Evolutionary conservation across 1,140 invertebrate genomes (phyloP).

Genomic region (Neodiprion lecontei): DNA sequence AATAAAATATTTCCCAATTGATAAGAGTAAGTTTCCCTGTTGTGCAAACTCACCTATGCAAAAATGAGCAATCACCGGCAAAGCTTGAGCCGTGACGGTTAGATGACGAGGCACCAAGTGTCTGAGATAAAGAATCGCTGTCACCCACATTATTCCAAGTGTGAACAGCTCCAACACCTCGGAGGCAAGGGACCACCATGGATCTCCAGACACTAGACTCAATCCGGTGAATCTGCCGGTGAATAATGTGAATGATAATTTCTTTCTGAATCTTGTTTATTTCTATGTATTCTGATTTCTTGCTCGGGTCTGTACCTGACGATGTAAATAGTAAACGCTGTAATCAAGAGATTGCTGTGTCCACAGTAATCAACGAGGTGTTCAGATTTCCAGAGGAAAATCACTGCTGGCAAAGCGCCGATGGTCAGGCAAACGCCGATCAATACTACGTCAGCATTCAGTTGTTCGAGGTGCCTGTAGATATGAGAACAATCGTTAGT

Average conservation of each 20-base stretch:
- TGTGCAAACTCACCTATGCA: constrained; percentile 69
- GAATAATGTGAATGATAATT: constrained; percentile 19
- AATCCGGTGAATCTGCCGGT: constrained; percentile 62
- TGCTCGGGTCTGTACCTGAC: constrained; percentile 70
- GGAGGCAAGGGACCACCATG: constrained; percentile 73
- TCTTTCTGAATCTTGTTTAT: constrained; percentile 1
- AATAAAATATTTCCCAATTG: constrained; percentile 1
- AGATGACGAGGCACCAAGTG: constrained; percentile 81
- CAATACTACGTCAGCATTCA: constrained; percentile 66
- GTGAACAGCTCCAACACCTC: constrained; percentile 83
- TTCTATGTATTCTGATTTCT: too few species aligned
- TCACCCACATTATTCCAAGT: constrained; percentile 83
- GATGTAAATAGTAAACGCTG: constrained; percentile 80
- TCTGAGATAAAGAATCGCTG: constrained; percentile 80
- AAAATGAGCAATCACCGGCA: constrained; percentile 83
- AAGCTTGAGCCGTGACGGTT: constrained; percentile 81
- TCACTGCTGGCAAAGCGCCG: constrained; percentile 70
- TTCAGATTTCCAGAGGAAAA: constrained; percentile 81
- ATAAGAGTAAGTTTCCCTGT: constrained; percentile 9
- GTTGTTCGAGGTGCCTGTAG: constrained; percentile 66
- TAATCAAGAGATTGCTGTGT: constrained; percentile 83
- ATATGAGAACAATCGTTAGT: not conserved
- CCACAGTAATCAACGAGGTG: constrained; percentile 84
- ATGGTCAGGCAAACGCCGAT: constrained; percentile 73
- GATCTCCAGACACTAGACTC: constrained; percentile 67